Conservation (phyloP, 2,888 invertebrate genomes). For the Ariolimax columbianus region DNA sequence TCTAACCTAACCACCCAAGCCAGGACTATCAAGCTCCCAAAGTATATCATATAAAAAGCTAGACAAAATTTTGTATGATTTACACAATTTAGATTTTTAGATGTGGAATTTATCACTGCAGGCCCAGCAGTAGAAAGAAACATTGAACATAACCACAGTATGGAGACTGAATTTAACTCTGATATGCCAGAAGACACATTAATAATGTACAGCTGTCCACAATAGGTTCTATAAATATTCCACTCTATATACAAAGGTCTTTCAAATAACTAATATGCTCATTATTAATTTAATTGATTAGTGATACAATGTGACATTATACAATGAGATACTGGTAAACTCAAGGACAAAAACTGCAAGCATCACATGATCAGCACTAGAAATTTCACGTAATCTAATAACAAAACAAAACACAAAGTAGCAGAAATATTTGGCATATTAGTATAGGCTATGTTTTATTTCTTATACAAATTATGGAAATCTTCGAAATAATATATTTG, state of each 20-base stretch:
- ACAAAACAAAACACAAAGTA: not conserved
- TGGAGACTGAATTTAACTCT: not conserved
- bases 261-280: no score
- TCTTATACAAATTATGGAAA: not conserved
- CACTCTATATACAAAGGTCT: not conserved
- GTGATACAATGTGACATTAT: no score
- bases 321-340: no score
- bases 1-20: no score
- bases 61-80: not conserved
- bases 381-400: not conserved
- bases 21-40: no score
- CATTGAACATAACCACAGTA: not conserved
- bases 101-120: conserved; percentile 4
- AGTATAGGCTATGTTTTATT: not conserved
- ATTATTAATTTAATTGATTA: no score
- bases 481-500: no score
- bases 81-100: not conserved
- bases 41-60: not conserved
- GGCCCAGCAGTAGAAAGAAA: not conserved
- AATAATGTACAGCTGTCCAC: not conserved
- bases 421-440: not conserved
- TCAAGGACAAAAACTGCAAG: no score
- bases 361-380: no score
- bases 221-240: not conserved
- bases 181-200: not conserved